These are phyloP conservation scores for Apeltes quadracus DNA, from an alignment of 2,113 vertebrate genomes.

Conservation along the genomic window DNA sequence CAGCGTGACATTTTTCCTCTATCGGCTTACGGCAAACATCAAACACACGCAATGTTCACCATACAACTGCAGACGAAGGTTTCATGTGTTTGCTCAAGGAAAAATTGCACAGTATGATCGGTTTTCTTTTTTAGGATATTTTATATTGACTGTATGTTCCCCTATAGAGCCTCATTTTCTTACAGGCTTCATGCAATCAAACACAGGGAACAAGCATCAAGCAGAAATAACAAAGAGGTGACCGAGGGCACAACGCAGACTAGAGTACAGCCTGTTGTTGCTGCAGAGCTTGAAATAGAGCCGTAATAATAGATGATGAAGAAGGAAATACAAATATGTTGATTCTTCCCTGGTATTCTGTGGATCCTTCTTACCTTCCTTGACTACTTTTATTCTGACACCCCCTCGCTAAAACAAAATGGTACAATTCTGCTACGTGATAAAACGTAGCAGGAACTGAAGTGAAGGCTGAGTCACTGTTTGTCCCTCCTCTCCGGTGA, in stretches of 20 bases:
- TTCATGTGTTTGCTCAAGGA: background rate
- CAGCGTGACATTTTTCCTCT: conserved; percentile 19
- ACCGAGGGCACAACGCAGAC: too few species aligned
- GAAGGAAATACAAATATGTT: conserved; percentile 14
- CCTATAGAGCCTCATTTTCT: background rate
- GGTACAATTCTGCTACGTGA: background rate
- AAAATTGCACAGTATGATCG: background rate
- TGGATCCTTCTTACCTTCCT: conserved; percentile 5
- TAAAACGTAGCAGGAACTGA: conserved; percentile 6
- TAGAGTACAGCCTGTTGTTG: background rate
- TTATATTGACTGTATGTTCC: background rate
- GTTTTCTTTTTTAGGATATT: background rate
- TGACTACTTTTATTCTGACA: conserved; percentile 1
- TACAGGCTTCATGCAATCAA: background rate
- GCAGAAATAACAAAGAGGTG: background rate
- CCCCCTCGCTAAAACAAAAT: conserved; percentile 5
- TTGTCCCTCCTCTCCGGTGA: conserved; percentile 17
- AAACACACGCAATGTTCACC: background rate
- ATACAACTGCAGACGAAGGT: background rate
- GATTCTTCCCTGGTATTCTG: conserved; percentile 32
- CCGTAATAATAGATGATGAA: too few species aligned
- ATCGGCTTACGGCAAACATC: background rate
- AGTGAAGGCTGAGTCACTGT: conserved; percentile 1
- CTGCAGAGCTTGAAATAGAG: too few species aligned
- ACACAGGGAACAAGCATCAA: background rate